These are phyloP conservation scores for Taurulus bubalis DNA, from an alignment of 2,113 vertebrate species.

Conservation along the genomic window DNA sequence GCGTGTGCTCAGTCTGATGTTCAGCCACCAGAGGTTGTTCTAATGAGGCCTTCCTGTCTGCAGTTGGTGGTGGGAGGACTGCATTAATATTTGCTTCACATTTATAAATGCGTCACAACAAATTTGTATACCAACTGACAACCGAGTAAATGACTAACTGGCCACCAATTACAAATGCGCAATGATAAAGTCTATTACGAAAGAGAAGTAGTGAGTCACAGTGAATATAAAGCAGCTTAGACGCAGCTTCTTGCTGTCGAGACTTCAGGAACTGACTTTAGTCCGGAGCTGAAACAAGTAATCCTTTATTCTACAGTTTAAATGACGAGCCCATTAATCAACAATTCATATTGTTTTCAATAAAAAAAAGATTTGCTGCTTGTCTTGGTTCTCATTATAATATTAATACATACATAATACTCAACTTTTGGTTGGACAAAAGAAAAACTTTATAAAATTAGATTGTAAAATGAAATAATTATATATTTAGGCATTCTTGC, in stretches of 20 bases:
- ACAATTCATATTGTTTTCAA: background rate
- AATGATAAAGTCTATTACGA: constrained; percentile 7
- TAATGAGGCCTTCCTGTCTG: constrained; percentile 68
- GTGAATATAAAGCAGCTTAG: constrained; percentile 30
- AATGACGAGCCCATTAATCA: background rate
- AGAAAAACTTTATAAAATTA: background rate
- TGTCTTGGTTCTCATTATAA: background rate
- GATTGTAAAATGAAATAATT: background rate
- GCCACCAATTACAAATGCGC: constrained; percentile 31
- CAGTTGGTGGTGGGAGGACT: constrained; percentile 41
- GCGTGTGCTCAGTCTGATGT: constrained; percentile 20
- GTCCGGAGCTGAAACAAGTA: background rate
- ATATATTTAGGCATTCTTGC: background rate
- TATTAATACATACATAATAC: background rate
- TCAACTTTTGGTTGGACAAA: background rate
- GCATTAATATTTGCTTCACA: constrained; percentile 46
- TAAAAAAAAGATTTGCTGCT: background rate
- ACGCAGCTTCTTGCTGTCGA: constrained; percentile 11
- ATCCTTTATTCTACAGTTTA: background rate
- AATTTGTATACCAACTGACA: constrained; percentile 22
- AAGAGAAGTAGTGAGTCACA: constrained; percentile 39
- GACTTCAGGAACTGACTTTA: background rate
- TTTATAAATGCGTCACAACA: constrained; percentile 24
- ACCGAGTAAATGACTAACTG: constrained; percentile 37
- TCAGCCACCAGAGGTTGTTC: constrained; percentile 61